phyloP scores from a whole-genome alignment of 2,113 vertebrate genomes.

The Sinocyclocheilus anophthalmus region DNA sequence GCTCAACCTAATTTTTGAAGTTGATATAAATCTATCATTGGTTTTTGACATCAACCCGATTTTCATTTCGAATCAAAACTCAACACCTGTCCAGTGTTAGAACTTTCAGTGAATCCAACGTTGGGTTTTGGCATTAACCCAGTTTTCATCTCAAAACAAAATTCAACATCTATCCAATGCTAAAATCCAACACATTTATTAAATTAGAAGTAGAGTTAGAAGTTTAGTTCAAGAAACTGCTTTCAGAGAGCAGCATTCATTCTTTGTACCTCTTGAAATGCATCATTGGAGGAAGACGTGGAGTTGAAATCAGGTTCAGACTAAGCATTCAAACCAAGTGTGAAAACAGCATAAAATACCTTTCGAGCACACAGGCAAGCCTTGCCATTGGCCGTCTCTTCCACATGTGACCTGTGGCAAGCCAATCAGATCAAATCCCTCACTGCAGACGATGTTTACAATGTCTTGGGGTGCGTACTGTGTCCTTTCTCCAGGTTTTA shows the following conservation, averaged over 20 bases:
- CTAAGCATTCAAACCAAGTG: neutral
- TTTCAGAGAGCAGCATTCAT: neutral
- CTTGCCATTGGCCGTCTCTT: conserved; percentile 45
- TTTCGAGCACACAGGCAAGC: conserved; percentile 21
- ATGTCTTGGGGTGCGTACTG: neutral
- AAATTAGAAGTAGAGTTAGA: neutral
- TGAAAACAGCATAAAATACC: neutral
- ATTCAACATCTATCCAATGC: neutral
- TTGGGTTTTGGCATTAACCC: too few species aligned
- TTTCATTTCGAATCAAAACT: too few species aligned
- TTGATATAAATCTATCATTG: too few species aligned
- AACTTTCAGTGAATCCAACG: too few species aligned
- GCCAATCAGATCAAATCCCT: conserved; percentile 43
- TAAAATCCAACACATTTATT: neutral
- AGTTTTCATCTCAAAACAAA: neutral
- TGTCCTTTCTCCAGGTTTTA: neutral
- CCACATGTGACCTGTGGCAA: conserved; percentile 43
- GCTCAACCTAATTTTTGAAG: too few species aligned
- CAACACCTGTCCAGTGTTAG: too few species aligned
- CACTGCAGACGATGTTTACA: neutral
- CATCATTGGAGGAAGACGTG: neutral
- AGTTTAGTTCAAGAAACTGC: neutral
- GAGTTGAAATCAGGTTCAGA: neutral
- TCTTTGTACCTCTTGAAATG: neutral
- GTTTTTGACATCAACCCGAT: neutral